Base-by-base conservation (phyloP, 2,113 vertebrate genomes). In the Austrofundulus limnaeus region DNA sequence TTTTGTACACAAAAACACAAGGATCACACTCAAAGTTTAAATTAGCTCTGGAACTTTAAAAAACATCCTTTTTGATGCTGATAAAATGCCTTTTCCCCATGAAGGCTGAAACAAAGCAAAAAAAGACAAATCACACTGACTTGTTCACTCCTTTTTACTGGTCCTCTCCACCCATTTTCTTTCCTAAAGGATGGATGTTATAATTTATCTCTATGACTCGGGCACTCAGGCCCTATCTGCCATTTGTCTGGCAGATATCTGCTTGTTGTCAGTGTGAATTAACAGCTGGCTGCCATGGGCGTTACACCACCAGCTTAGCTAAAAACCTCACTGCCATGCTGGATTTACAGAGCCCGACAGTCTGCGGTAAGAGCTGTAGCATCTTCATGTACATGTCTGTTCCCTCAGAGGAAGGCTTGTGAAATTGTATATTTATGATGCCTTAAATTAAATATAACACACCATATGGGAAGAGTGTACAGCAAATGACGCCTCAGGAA, bases 371-470 rank as follows among this genome's bases (percentile, higher is more conserved):
- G 68, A 62, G 61, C 72, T 45, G 64, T 48, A 54, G 69, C 56
- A 75, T 61, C 51, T 61, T 61, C 48, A 25, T 69, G 58, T 24
- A 61, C 46, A 68, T 69, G 58, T 53, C 55, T 71, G 70, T 61
- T 77, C 52, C 37, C 58, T 68, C 46, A 57, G 72, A 73, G 64
- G 72, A 73, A 63, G 70, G 54, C 31, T 68, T 10, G 31, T 34
- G 45, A 20, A 42, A 88, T 85, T 86, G 75, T 81, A 73, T 86
- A 89, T 90, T 90, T 77, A 90, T 89, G 79, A 86, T 75, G 63
- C 59, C 34, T 68, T 90, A 70, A 85, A 90, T 89, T 84, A 90
- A 88, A 87, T 57, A 88, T 89, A 75, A 60, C 31, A 2, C 63
- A 57, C 77, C 87, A 88, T 88, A 90, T 90, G 88, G 83, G 73